Evolutionary conservation across 2,113 vertebrate genomes (phyloP).

Genomic region (Siniperca chuatsi): DNA sequence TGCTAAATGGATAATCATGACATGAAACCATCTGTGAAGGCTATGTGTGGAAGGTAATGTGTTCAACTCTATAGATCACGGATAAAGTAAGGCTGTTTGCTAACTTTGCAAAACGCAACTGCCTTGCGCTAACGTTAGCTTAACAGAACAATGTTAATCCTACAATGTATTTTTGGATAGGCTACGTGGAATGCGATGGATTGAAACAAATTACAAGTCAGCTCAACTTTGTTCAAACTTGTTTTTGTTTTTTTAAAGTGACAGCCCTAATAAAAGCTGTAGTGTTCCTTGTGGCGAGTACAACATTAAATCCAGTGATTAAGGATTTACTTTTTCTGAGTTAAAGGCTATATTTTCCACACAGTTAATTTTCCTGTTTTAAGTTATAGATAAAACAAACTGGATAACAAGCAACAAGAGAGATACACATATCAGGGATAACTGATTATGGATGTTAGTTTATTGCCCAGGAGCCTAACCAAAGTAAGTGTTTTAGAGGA

Average conservation of each 20-base stretch:
- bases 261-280: neutral
- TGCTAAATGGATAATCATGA: neutral
- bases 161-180: neutral
- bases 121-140: too few relatives aligned
- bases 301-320: neutral
- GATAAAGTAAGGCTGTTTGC: neutral
- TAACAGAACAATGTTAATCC: neutral
- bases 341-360: neutral
- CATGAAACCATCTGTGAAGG: neutral
- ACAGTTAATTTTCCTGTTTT: slow-evolving; percentile 2
- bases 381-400: slow-evolving; percentile 10
- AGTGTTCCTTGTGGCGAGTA: neutral
- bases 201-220: neutral
- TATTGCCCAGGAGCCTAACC: slow-evolving; percentile 1
- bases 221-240: neutral
- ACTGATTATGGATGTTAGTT: slow-evolving; percentile 21
- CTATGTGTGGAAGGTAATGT: neutral
- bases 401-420: slow-evolving; percentile 3
- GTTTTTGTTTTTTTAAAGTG: neutral
- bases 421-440: neutral
- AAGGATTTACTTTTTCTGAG: neutral
- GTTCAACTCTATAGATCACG: neutral
- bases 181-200: neutral
- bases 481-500: slow-evolving; percentile 16
- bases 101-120: too few relatives aligned